Conservation (phyloP, 2,797 vertebrate species). For the Enteromius radiatus region DNA sequence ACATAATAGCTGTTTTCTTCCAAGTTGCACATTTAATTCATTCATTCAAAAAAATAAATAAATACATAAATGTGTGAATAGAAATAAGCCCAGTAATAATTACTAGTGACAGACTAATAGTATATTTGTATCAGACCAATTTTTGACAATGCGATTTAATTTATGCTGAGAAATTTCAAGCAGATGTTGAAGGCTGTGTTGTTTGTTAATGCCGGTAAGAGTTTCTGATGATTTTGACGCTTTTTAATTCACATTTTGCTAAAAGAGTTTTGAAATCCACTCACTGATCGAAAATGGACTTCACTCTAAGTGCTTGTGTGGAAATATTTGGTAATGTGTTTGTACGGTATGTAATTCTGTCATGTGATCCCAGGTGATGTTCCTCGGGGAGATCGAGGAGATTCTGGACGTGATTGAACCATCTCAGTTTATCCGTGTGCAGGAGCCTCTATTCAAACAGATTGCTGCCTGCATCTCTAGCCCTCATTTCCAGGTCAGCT, state of each 20-base stretch:
- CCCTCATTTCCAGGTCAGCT: conserved; percentile 88
- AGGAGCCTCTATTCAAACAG: conserved; percentile 92
- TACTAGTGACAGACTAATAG: not conserved
- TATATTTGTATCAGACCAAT: not conserved
- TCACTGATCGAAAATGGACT: not conserved
- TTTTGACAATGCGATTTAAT: not conserved
- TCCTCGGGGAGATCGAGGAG: conserved; percentile 92
- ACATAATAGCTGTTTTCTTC: not conserved
- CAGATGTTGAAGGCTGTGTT: not conserved
- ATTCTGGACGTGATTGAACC: conserved; percentile 93
- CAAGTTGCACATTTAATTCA: not conserved
- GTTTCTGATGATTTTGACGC: not conserved
- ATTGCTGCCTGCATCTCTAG: conserved; percentile 91
- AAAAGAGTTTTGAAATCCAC: not conserved
- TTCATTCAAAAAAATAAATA: not conserved
- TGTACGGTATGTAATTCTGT: not conserved
- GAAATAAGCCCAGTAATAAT: not conserved
- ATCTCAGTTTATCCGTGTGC: conserved; percentile 91
- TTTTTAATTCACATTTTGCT: not conserved
- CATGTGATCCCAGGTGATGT: conserved; percentile 81
- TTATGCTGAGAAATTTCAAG: not conserved
- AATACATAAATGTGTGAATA: not conserved
- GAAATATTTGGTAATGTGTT: conserved; percentile 1
- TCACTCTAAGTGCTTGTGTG: not conserved
- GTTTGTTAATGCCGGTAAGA: not conserved